Evolutionary conservation across 2,113 vertebrate genomes (phyloP), one percentile per base, ranked within the genome.

Genomic region (Micronisus gabar): DNA sequence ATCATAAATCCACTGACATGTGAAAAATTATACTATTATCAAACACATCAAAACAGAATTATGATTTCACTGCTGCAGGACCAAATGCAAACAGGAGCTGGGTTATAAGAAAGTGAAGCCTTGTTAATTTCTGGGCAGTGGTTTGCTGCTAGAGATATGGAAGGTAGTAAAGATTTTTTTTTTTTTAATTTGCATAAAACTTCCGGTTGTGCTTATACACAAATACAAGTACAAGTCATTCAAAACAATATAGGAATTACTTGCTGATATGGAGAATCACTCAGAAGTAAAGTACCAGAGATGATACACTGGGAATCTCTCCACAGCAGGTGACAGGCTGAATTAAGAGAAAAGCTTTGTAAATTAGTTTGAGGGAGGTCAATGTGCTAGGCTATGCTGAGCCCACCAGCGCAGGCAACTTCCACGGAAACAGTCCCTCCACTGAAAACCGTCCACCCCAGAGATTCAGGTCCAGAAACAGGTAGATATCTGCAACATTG

Each of bases 1-100:
- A 82, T 61, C 93, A 94, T 97, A 98, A 98, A 97, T 97, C 91
- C 88, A 90, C 58, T 95, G 95, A 95, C 93, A 96, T 87, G 63
- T 97, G 95, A 97, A 97, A 96, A 95, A 98, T 93, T 95, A 76
- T 94, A 88, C 93, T 88, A 93, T 94, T 94, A 94, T 88, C 95
- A 89, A 96, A 89, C 86, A 88, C 95, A 95, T 86, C 96, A 90
- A 94, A 96, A 73, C 45, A 90, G 90, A 97, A 93, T 94, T 94
- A 97, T 70, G 71, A 83, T 76, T 96, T 95, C 78, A 86, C 73
- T 91, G 78, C 90, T 92, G 79, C 75, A 52, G 68, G 67, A 94
- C 20, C 66, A 73, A 93, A 95, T 93, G 62, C 71, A 92, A 95
- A 81, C 63, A 80, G 79, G 52, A 89, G 56, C 61, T 71, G 30